These are phyloP conservation scores for Celastrina argiolus DNA, from an alignment of 2,888 invertebrate genomes.

Conservation along the genomic window DNA sequence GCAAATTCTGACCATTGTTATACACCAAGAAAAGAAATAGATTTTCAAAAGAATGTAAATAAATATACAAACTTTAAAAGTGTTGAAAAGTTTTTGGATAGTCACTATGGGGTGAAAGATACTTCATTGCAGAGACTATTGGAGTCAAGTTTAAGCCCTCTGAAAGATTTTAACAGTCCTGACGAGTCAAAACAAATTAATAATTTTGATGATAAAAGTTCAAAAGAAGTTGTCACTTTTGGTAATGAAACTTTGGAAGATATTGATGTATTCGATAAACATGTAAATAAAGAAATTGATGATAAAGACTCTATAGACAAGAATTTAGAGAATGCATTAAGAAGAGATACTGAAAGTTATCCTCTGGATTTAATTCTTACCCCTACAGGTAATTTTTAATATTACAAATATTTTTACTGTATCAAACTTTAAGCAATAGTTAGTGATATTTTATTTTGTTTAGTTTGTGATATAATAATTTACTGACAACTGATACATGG, in stretches of 20 bases:
- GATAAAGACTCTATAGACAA: conserved; percentile 45
- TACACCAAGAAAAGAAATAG: conserved; percentile 42
- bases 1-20: conserved; percentile 45
- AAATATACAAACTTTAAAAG: neutral
- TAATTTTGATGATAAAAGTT: neutral
- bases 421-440: no score
- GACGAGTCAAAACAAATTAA: neutral
- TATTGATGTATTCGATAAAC: neutral
- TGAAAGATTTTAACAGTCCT: neutral
- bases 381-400: conserved; percentile 47
- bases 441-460: no score
- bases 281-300: neutral
- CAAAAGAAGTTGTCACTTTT: no score
- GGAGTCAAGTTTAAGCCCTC: neutral
- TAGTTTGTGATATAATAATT: no score
- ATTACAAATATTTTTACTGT: neutral
- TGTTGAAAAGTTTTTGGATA: neutral
- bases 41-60: conserved; percentile 21
- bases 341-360: conserved; percentile 44
- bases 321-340: conserved; percentile 56
- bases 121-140: neutral
- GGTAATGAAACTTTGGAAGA: neutral
- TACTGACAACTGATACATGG: no score
- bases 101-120: conserved; percentile 1
- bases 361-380: conserved; percentile 54